Base-by-base conservation (phyloP, 2,888 invertebrate genomes). In the Litoditis marina region DNA sequence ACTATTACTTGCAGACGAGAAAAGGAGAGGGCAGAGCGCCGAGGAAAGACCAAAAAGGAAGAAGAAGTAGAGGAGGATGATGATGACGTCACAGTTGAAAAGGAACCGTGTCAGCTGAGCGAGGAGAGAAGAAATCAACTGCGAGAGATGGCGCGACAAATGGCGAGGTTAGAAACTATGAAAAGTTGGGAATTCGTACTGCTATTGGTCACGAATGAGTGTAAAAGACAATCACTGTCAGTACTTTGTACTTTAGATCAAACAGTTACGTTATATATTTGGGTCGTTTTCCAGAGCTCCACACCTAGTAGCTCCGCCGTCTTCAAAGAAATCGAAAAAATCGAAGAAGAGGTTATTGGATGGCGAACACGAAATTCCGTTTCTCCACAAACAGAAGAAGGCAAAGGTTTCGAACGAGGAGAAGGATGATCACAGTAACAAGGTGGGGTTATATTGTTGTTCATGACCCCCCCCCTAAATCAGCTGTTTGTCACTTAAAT, bases 361-460 rank as follows among this genome's bases (percentile, higher is more conserved):
- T 52, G 65, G 62, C 13, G 25, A 60, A 34, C 31, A 55, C n/a
- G 85, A 87, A 82, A 88, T 92, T 31, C 89, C 90, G 42, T 87
- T 88, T 81, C 86, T 92, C 58, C 86, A 90, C 1, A 89, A 89
- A 83, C 87, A 87, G 36, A 80, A 68, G 52, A 65, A 65, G 39
- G 57, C 56, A 7, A 60, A 67, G 54, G 56, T 50, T 47, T 32
- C 13, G 22, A 53, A 60, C 22, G 61, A 65, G 30, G 60, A 56
- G 30, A 53, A 58, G 34, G 56, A 65, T 39, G 68, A 71, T 11
- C 65, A 69, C 34, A 65, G n/a, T n/a, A n/a, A n/a, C n/a, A n/a
- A n/a, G n/a, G n/a, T n/a, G n/a, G n/a, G n/a, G n/a, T n/a, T n/a
- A n/a, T n/a, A n/a, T n/a, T n/a, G n/a, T n/a, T n/a, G n/a, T n/a